Evolutionary conservation across 2,113 vertebrate genomes (phyloP), one percentile per base, ranked within the genome.

Genomic region (Chaetops frenatus): DNA sequence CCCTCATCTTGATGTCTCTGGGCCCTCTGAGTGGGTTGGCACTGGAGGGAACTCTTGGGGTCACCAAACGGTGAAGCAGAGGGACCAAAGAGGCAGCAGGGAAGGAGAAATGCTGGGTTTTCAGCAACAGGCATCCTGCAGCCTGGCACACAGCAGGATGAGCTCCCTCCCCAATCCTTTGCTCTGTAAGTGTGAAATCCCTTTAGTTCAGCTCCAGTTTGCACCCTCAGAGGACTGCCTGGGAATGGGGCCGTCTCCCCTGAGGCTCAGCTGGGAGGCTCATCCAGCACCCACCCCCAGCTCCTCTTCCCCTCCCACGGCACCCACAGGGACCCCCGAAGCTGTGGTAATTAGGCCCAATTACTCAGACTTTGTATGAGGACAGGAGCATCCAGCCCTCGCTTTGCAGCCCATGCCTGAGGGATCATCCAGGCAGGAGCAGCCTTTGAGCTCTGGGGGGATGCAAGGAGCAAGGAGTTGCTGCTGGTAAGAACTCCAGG

Each of bases 121-220:
- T 38, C n/a, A 51, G n/a, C 33, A 40, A 12, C 48, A 82, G 44
- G 29, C 50, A 56, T 11, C 45, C 57, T 81, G 79, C 81, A 82
- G 65, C 57, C 38, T 4, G 1, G 57, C 48, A 71, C 1, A 1
- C 14, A 58, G 36, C 60, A 42, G 53, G n/a, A 83, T 1, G 1
- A 66, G 64, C 47, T 86, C 67, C 64, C 57, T 66, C 72, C 89
- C 4, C 0, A 73, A 66, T 38, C 42, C 66, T 92, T 31, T 2
- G 1, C 54, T 80, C 45, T 80, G 13, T 4, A 53, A 91, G 86
- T 70, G 81, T 88, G 89, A 96, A 95, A 88, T 90, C 93, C 33
- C 62, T 61, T 94, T 83, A 81, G 86, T 89, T 96, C 83, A 91
- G 83, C 83, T 86, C 83, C 83, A 86, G 1, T 89, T 86, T 92